Percentiles rank a stretch among this genome's conserved stretches.
phyloP scores from a whole-genome alignment of 2,888 invertebrate species.

The Eupithecia insigniata region DNA sequence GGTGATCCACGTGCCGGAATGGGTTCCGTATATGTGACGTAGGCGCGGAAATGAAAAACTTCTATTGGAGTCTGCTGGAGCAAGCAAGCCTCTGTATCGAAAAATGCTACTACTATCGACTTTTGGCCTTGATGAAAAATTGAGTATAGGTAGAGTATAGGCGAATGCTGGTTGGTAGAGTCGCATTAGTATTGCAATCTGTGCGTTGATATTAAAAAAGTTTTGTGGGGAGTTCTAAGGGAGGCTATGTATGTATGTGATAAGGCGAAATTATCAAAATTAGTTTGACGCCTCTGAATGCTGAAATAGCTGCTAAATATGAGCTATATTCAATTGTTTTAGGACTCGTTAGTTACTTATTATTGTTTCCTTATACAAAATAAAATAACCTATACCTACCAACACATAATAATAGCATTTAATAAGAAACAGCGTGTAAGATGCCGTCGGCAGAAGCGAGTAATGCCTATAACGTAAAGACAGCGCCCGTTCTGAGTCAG shows the following conservation, averaged over 20 bases:
- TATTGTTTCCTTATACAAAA: neutral
- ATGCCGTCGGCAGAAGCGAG: neutral
- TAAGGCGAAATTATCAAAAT: neutral
- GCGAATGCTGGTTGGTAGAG: neutral
- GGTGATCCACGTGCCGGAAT: slow-evolving; percentile 67
- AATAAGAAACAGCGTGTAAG: neutral
- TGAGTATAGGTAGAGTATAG: neutral
- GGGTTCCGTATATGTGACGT: slow-evolving; percentile 67
- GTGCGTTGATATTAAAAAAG: neutral
- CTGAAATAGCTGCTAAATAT: neutral
- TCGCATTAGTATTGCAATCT: neutral
- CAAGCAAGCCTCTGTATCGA: slow-evolving; percentile 54
- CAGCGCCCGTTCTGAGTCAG: slow-evolving; percentile 18
- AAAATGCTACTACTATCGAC: slow-evolving; percentile 45
- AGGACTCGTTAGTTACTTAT: neutral
- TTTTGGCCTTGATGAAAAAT: slow-evolving; percentile 18
- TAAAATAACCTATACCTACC: neutral
- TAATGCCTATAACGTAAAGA: slow-evolving; percentile 6
- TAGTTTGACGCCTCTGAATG: neutral
- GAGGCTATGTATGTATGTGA: neutral
- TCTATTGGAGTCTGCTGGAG: slow-evolving; percentile 64
- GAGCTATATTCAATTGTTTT: neutral
- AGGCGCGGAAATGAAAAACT: slow-evolving; percentile 75
- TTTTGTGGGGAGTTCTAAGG: neutral
- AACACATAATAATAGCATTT: neutral